phyloP scores from a whole-genome alignment of 2,113 vertebrate species.

The Chrysochloris asiatica region DNA sequence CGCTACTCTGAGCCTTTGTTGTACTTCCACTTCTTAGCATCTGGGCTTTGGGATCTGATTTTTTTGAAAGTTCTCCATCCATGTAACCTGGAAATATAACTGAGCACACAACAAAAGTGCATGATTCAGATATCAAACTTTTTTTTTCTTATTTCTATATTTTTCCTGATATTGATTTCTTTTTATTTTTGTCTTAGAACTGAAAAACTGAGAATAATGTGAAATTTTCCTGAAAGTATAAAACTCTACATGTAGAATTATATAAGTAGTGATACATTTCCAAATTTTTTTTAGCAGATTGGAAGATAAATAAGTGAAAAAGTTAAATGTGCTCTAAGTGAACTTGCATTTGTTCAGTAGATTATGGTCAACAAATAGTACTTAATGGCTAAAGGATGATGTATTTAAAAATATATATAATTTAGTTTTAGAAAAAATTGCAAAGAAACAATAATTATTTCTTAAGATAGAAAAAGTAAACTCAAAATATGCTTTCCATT shows the following conservation, averaged over 20 bases:
- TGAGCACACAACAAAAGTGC: conserved; percentile 52
- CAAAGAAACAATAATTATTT: conserved; percentile 26
- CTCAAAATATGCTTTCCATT: neutral
- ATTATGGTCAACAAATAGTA: neutral
- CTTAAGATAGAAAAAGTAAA: conserved; percentile 33
- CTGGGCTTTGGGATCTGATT: neutral
- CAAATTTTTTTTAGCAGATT: conserved; percentile 16
- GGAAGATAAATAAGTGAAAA: conserved; percentile 11
- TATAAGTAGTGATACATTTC: conserved; percentile 36
- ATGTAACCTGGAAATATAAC: conserved; percentile 69
- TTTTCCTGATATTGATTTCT: neutral
- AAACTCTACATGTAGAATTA: conserved; percentile 3
- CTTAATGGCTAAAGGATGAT: neutral
- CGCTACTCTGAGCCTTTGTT: neutral
- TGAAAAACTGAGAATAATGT: conserved; percentile 24
- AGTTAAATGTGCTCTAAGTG: neutral
- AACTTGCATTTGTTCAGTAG: neutral
- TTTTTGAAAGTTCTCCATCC: conserved; percentile 24
- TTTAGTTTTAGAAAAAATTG: neutral
- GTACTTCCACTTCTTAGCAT: conserved; percentile 24
- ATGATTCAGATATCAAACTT: conserved; percentile 2
- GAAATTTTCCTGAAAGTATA: conserved; percentile 45
- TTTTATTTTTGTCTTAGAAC: conserved; percentile 32
- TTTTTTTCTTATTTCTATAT: conserved; percentile 27
- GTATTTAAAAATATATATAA: conserved; percentile 7